phyloP scores from a whole-genome alignment of 2,888 invertebrate species.

The Stegana nigrithorax region DNA sequence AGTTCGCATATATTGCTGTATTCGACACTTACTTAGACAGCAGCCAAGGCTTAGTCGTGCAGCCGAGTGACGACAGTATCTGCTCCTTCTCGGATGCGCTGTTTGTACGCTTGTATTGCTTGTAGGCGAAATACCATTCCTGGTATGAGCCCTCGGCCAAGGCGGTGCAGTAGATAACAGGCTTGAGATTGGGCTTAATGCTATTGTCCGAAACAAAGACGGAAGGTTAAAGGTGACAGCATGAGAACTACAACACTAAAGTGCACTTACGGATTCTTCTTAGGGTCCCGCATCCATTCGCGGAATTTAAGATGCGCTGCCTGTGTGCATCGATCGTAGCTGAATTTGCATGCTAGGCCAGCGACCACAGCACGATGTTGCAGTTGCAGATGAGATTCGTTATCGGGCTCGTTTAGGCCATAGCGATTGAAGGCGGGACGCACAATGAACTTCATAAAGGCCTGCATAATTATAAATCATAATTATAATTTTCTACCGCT shows the following conservation, averaged over 20 bases:
- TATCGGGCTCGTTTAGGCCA: constrained; percentile 69
- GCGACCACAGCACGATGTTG: constrained; percentile 71
- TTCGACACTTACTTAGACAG: constrained; percentile 69
- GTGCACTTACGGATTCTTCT: constrained; percentile 70
- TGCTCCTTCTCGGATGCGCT: constrained; percentile 74
- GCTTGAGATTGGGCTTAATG: constrained; percentile 74
- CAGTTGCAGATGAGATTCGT: constrained; percentile 70
- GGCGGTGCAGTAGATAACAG: constrained; percentile 76
- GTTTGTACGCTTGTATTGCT: constrained; percentile 66
- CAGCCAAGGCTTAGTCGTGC: constrained; percentile 72
- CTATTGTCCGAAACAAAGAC: constrained; percentile 54
- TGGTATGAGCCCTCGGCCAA: constrained; percentile 73
- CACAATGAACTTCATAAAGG: constrained; percentile 67
- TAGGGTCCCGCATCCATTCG: constrained; percentile 70
- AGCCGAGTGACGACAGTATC: constrained; percentile 72
- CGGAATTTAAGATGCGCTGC: constrained; percentile 69
- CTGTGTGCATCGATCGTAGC: constrained; percentile 70
- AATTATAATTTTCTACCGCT: not conserved
- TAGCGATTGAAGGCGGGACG: constrained; percentile 68
- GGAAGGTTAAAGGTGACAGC: not conserved
- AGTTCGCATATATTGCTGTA: not conserved
- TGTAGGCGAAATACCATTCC: constrained; percentile 78
- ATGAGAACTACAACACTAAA: not conserved
- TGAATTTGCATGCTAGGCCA: constrained; percentile 71
- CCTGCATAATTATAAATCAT: constrained; percentile 40